These are phyloP conservation scores for Crocuta crocuta DNA, from an alignment of 2,113 vertebrate species.

Conservation along the genomic window DNA sequence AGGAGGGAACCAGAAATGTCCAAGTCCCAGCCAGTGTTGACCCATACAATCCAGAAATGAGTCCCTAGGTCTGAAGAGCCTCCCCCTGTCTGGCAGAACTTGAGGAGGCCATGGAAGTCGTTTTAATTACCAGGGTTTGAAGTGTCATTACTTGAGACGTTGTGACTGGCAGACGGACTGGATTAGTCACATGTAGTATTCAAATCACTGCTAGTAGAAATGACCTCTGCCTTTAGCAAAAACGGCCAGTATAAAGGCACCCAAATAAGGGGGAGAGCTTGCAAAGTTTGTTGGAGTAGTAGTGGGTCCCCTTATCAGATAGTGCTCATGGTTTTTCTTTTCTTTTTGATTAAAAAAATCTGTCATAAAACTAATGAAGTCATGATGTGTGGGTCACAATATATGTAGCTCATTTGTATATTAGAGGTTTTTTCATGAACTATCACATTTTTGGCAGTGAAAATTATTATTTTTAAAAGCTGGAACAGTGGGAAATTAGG, in stretches of 20 bases:
- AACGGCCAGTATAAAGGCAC: background rate
- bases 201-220: conserved; percentile 39
- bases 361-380: background rate
- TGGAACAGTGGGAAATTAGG: background rate
- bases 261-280: background rate
- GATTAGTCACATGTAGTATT: conserved; percentile 59
- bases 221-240: conserved; percentile 14
- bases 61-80: background rate
- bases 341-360: background rate
- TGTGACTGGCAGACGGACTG: conserved; percentile 60
- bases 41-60: conserved; percentile 33
- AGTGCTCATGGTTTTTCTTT: background rate
- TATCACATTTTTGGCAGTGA: background rate
- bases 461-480: conserved; percentile 2
- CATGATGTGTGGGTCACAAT: background rate
- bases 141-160: conserved; percentile 47
- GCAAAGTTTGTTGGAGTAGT: background rate
- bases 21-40: background rate
- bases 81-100: background rate
- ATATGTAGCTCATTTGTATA: background rate
- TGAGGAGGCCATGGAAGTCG: background rate
- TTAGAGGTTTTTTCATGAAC: background rate
- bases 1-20: background rate
- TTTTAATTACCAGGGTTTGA: conserved; percentile 24
- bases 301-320: background rate